phyloP scores from a whole-genome alignment of 2,797 vertebrate genomes.

The Parauchenoglanis punctatus region DNA sequence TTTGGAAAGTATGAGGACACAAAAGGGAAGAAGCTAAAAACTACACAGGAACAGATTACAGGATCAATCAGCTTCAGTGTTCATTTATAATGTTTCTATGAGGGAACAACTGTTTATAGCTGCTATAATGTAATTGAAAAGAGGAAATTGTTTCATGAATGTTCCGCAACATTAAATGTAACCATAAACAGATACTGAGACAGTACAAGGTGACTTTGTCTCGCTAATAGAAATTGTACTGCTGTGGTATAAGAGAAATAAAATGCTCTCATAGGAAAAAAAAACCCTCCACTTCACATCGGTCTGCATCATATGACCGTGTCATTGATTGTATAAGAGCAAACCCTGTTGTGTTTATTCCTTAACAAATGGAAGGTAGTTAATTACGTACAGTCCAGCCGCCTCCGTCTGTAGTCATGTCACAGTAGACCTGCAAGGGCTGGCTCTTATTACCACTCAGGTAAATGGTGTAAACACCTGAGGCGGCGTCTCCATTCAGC shows the following conservation, averaged over 20 bases:
- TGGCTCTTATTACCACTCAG: constrained; percentile 84
- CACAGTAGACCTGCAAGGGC: constrained; percentile 88
- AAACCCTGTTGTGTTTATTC: not conserved
- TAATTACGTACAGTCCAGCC: constrained; percentile 92
- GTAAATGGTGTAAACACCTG: constrained; percentile 88
- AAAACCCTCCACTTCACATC: not conserved
- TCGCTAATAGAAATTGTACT: not conserved
- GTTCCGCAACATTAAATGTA: not conserved
- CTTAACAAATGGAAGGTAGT: not conserved
- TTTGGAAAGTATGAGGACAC: not conserved
- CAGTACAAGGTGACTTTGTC: no score
- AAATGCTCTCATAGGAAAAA: not conserved
- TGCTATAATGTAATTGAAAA: not conserved
- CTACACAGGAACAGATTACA: not conserved
- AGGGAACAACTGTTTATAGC: not conserved
- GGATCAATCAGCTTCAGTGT: not conserved
- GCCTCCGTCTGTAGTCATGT: constrained; percentile 91
- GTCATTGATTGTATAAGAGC: not conserved
- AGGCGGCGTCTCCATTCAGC: constrained; percentile 86
- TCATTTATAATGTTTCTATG: not conserved
- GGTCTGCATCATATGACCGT: not conserved
- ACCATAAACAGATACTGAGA: no score
- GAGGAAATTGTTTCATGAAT: not conserved
- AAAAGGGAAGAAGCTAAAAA: not conserved
- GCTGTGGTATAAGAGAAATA: no score